Evolutionary conservation across 1,140 invertebrate genomes (phyloP).

Genomic region (Ceratosolen fusciceps): DNA sequence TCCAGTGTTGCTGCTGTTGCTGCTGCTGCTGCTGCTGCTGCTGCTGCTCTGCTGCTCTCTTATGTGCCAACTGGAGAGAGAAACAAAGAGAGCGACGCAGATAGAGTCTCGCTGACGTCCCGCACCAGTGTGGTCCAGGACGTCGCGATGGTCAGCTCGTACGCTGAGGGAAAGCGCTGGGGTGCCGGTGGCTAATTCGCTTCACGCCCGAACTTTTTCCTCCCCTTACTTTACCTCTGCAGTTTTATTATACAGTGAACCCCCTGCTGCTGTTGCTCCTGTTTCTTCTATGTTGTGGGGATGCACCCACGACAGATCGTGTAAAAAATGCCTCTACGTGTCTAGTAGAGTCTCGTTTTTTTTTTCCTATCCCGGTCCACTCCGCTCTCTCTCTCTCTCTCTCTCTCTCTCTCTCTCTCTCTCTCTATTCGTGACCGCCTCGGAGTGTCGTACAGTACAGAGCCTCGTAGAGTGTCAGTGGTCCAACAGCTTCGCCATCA

Average conservation of each 20-base stretch:
- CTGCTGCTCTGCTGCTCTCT: background rate
- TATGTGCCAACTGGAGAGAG: slow-evolving; percentile 2
- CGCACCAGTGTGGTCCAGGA: slow-evolving; percentile 63
- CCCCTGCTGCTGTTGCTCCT: too few species aligned
- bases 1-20: background rate
- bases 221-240: too few species aligned
- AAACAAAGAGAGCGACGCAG: background rate
- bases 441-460: too few species aligned
- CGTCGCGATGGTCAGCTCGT: slow-evolving; percentile 56
- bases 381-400: too few species aligned
- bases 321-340: background rate
- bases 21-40: background rate
- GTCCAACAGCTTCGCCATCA: too few species aligned
- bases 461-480: too few species aligned
- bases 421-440: too few species aligned
- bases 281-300: background rate
- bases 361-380: too few species aligned
- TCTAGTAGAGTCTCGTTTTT: background rate
- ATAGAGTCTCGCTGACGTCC: background rate
- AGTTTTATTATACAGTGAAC: too few species aligned
- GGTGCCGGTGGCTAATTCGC: background rate
- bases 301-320: background rate
- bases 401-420: too few species aligned
- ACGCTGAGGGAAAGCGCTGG: background rate
- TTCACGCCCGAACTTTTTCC: background rate